A percentile compares a stretch with the other conserved stretches of the same genome.
Evolutionary conservation across 2,888 invertebrate species (phyloP).

Genomic region (Orthosia gothica): DNA sequence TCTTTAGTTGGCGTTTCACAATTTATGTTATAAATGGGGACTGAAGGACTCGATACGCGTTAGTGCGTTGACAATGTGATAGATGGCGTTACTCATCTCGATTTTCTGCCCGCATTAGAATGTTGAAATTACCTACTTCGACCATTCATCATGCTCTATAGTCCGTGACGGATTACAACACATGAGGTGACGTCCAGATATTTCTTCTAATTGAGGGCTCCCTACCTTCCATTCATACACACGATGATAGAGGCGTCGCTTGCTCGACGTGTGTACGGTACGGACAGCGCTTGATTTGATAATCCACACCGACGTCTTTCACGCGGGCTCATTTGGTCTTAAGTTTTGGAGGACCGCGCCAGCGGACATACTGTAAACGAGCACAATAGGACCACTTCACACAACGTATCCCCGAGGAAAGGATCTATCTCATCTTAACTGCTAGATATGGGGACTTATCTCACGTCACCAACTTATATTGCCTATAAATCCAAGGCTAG

Average conservation of each 20-base stretch:
- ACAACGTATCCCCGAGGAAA: too few species aligned
- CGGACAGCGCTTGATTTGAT: constrained; percentile 4
- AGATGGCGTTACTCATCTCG: constrained; percentile 21
- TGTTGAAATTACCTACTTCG: background rate
- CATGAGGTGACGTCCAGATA: background rate
- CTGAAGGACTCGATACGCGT: background rate
- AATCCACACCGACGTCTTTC: constrained; percentile 10
- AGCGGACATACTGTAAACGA: background rate
- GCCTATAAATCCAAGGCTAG: too few species aligned
- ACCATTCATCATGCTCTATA: background rate
- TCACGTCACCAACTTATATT: too few species aligned
- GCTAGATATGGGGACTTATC: too few species aligned
- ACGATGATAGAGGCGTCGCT: background rate
- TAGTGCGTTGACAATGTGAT: constrained; percentile 3
- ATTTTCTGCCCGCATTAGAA: too few species aligned
- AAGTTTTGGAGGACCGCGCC: background rate
- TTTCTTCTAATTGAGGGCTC: background rate
- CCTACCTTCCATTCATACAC: background rate
- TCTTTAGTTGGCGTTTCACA: constrained; percentile 24
- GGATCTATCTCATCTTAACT: too few species aligned
- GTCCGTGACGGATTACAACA: background rate
- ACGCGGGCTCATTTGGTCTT: background rate
- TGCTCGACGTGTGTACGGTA: background rate
- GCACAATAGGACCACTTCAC: background rate
- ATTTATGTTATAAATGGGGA: constrained; percentile 25